These are phyloP conservation scores for Paramisgurnus dabryanus DNA, from an alignment of 2,113 vertebrate species.

Conservation along the genomic window DNA sequence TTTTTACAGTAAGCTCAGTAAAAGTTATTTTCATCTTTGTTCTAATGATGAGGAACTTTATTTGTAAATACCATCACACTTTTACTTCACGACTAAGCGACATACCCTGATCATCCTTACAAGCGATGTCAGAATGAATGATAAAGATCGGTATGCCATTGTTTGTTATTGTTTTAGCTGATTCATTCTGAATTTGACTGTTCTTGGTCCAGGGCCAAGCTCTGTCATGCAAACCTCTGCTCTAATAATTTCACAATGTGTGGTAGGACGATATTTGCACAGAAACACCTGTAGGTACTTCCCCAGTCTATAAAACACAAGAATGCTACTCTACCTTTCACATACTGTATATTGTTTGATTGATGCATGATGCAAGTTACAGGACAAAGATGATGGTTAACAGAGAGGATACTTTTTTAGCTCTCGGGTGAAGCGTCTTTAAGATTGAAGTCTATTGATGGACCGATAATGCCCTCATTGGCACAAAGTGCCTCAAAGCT, in stretches of 20 bases:
- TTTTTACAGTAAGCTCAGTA: background rate
- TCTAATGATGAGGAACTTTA: slow-evolving; percentile 20
- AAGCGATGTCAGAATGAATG: slow-evolving; percentile 53
- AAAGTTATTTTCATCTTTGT: background rate
- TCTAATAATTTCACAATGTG: slow-evolving; percentile 56
- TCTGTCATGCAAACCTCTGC: slow-evolving; percentile 55
- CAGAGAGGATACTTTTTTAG: slow-evolving; percentile 9
- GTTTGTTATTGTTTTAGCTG: slow-evolving; percentile 73
- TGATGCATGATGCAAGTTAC: slow-evolving; percentile 20
- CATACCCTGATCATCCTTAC: slow-evolving; percentile 55
- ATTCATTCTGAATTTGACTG: slow-evolving; percentile 67
- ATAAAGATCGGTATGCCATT: slow-evolving; percentile 71
- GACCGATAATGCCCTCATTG: slow-evolving; percentile 23
- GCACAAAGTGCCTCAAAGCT: slow-evolving; percentile 7
- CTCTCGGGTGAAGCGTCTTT: slow-evolving; percentile 12
- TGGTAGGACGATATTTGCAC: slow-evolving; percentile 46
- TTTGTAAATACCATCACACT: slow-evolving; percentile 46
- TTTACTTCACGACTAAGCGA: slow-evolving; percentile 37
- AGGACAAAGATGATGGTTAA: slow-evolving; percentile 14
- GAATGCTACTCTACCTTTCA: slow-evolving; percentile 28
- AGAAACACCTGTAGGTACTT: slow-evolving; percentile 48
- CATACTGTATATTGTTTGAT: background rate
- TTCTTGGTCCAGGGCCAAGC: slow-evolving; percentile 58
- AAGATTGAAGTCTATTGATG: slow-evolving; percentile 12
- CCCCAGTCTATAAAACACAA: slow-evolving; percentile 36